Conservation (phyloP, 2,888 invertebrate species). For the Ormyrus nitidulus region DNA sequence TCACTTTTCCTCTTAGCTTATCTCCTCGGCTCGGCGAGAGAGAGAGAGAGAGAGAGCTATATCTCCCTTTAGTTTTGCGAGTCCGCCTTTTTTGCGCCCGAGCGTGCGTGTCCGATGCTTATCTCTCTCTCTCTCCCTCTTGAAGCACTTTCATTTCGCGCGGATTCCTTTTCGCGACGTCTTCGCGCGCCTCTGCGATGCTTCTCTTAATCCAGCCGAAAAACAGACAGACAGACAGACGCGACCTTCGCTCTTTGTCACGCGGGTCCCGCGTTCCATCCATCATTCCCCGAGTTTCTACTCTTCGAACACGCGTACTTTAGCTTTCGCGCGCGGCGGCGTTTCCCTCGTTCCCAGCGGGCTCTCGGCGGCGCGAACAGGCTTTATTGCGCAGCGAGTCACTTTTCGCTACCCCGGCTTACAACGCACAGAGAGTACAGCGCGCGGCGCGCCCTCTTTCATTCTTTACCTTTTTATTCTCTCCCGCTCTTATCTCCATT, state of each 20-base stretch:
- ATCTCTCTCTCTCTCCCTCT: constrained; percentile 18
- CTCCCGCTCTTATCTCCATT: constrained; percentile 45
- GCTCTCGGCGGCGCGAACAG: background rate
- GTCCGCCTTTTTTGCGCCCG: constrained; percentile 17
- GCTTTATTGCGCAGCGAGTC: constrained; percentile 30
- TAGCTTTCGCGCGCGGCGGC: background rate
- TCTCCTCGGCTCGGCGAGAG: background rate
- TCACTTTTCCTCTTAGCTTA: constrained; percentile 14
- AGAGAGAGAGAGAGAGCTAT: too few species aligned
- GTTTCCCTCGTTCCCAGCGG: constrained; percentile 3
- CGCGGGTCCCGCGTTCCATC: constrained; percentile 1
- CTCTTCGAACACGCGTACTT: background rate
- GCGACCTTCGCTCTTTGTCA: background rate
- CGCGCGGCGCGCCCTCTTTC: constrained; percentile 17
- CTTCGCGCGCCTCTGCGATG: too few species aligned
- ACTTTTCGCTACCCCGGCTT: background rate
- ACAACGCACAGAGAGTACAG: too few species aligned
- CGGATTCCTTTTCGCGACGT: too few species aligned
- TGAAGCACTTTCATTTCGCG: too few species aligned
- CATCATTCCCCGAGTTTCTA: constrained; percentile 14
- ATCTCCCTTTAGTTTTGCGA: constrained; percentile 16
- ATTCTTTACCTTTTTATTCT: constrained; percentile 53
- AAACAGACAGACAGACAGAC: too few species aligned
- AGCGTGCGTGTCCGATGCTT: constrained; percentile 19
- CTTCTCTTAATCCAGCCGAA: too few species aligned